Evolutionary conservation across 2,888 invertebrate genomes (phyloP).

Genomic region (Apamea anceps): DNA sequence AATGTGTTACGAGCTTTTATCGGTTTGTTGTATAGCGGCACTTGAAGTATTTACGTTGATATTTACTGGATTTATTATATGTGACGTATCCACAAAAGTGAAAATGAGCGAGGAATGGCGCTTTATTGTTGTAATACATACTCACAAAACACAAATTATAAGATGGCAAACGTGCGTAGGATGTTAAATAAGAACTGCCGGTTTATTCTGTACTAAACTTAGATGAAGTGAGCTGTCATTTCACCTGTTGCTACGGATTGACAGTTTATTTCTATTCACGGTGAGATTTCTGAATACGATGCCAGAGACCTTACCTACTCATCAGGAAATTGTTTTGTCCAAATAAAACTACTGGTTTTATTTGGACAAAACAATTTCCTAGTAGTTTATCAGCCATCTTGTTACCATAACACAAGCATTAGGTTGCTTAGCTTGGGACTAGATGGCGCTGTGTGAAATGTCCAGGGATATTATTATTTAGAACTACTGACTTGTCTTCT

Average conservation of each 20-base stretch:
- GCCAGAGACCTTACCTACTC: neutral
- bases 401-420: too few species aligned
- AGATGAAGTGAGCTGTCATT: neutral
- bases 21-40: slow-evolving; percentile 58
- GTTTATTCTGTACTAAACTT: neutral
- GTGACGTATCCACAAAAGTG: slow-evolving; percentile 22
- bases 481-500: neutral
- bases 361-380: too few species aligned
- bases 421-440: too few species aligned
- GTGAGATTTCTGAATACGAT: neutral
- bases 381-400: too few species aligned
- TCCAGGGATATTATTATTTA: too few species aligned
- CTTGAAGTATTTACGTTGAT: slow-evolving; percentile 60
- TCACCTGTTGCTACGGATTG: neutral
- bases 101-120: slow-evolving; percentile 1
- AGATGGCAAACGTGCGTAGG: neutral
- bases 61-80: slow-evolving; percentile 46
- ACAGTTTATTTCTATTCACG: neutral
- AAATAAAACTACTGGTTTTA: neutral
- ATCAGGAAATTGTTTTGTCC: neutral
- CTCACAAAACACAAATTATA: neutral
- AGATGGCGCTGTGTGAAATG: too few species aligned
- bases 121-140: neutral
- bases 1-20: slow-evolving; percentile 75
- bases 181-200: neutral